A percentile compares a stretch with the other conserved stretches of the same genome.
Conservation (phyloP, 2,113 vertebrate genomes). For the Pterophyllum scalare region DNA sequence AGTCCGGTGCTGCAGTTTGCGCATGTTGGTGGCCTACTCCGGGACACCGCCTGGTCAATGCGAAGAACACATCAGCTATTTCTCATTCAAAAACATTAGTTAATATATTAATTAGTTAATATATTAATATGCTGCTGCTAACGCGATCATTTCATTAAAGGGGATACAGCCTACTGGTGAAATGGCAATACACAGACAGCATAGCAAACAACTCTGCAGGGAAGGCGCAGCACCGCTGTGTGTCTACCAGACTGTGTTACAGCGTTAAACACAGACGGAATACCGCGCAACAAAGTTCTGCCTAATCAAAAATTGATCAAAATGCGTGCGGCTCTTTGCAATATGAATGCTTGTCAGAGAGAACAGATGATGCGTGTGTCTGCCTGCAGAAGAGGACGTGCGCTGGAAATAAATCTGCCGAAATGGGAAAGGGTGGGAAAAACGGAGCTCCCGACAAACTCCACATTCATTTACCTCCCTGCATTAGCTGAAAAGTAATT, state of each 20-base stretch:
- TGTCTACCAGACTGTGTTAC: neutral
- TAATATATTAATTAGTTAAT: too few species aligned
- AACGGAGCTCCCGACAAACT: neutral
- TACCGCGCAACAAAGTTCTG: constrained; percentile 8
- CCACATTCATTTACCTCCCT: neutral
- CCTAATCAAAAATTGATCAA: neutral
- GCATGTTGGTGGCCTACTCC: constrained; percentile 6
- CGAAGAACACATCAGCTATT: too few species aligned
- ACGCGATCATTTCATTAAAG: constrained; percentile 15
- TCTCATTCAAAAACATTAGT: too few species aligned
- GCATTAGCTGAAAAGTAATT: constrained; percentile 11
- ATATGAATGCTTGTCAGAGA: neutral
- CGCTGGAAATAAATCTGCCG: neutral
- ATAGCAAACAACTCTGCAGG: constrained; percentile 47
- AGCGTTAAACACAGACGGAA: neutral
- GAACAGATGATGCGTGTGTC: neutral
- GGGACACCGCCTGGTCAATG: neutral
- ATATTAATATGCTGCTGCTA: neutral
- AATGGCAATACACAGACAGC: constrained; percentile 31
- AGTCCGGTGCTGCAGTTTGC: constrained; percentile 29
- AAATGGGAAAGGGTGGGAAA: neutral
- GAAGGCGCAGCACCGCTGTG: neutral
- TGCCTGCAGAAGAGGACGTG: neutral
- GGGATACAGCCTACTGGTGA: constrained; percentile 13
- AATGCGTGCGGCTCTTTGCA: neutral